Base-by-base conservation (phyloP, 2,797 vertebrate species). In the Diplodus sargus region DNA sequence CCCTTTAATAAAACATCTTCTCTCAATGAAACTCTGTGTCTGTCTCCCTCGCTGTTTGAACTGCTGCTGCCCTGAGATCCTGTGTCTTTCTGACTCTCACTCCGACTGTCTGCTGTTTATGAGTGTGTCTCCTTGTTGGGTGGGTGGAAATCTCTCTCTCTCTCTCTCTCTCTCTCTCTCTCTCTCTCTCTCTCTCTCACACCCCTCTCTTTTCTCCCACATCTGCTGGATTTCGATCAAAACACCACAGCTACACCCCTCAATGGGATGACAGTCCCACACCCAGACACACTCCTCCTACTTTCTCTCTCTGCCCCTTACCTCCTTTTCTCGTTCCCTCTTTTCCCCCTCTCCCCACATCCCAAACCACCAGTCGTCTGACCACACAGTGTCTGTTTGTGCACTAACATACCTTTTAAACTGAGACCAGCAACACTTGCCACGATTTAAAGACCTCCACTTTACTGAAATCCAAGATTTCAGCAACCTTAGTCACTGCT, bases 61-160 rank as follows among this genome's bases (percentile, higher is more conserved):
- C 87, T 90, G 81, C 88, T 90, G 83, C 87, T 91, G 81, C 83
- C 88, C 82, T 90, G 79, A 90, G 90, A 87, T 90, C 84, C 89
- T 72, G 81, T 85, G 90, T 91, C 89, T 88, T 89, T 93, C 92
- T 92, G 90, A 92, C 85, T 93, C 89, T 87, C 78, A 49, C 86
- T 87, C 92, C 34, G 89, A 85, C 92, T 89, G 91, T 72, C 79
- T 78, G 87, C 92, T 92, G 92, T 94, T 96, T 95, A 95, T 95
- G 95, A 94, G 91, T 92, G 87, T 90, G 92, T 92, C 93, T 93
- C 90, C 89, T 88, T 89, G 86, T 93, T 91, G 92, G 94, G 95
- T 95, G 95, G 95, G 95, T 95, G 95, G 94, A 95, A 95, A 95
- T 74, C 83, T 79, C 82, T 76, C 83, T 74, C 85, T 88, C 88